These are phyloP conservation scores for Lepidocyrtoides sp. DNA, from an alignment of 2,888 invertebrate species.

Conservation along the genomic window DNA sequence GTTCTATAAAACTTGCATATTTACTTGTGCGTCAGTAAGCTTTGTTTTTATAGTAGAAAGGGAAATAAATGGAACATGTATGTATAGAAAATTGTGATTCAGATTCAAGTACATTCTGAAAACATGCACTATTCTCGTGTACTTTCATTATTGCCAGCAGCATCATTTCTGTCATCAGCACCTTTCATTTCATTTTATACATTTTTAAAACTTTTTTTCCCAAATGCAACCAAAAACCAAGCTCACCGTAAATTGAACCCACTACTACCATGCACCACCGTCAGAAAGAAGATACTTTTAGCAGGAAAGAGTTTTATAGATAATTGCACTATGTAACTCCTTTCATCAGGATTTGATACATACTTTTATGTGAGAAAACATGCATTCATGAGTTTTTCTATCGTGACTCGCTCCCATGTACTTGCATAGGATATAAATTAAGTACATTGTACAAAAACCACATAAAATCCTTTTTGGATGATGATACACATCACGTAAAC, in stretches of 20 bases:
- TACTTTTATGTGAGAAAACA: not conserved
- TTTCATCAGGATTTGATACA: constrained; percentile 55
- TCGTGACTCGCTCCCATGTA: not conserved
- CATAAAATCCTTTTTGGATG: constrained; percentile 45
- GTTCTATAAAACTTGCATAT: not conserved
- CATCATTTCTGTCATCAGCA: constrained; percentile 26
- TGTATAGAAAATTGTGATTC: too few relatives aligned
- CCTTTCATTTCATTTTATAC: not conserved
- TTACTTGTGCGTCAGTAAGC: not conserved
- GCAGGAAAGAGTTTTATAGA: not conserved
- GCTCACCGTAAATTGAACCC: not conserved
- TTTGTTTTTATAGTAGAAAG: not conserved
- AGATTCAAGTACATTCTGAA: not conserved
- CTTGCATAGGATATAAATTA: not conserved
- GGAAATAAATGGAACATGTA: not conserved
- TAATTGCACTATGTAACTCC: not conserved
- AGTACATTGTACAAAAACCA: constrained; percentile 32
- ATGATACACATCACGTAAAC: constrained; percentile 22
- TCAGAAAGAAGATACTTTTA: not conserved
- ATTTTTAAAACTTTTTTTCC: too few relatives aligned
- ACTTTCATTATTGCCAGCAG: too few relatives aligned
- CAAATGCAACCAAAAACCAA: not conserved
- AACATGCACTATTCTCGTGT: not conserved
- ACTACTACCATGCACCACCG: too few relatives aligned
- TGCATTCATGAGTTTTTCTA: not conserved